These are phyloP conservation scores for Crotalus horridus DNA, from an alignment of 2,113 vertebrate genomes.

Conservation along the genomic window DNA sequence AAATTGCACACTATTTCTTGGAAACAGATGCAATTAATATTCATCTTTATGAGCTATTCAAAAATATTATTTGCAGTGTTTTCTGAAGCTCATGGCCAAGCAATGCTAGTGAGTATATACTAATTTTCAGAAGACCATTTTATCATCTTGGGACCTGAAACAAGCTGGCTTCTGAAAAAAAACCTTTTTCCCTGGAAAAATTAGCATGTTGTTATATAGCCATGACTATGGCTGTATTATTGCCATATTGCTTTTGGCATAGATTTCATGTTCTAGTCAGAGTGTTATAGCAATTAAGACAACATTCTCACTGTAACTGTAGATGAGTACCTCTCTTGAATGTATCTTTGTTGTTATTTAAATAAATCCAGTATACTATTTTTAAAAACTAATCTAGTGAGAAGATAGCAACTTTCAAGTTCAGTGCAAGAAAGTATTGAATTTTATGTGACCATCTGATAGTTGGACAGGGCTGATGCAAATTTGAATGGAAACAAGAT, in stretches of 20 bases:
- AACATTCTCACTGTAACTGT: neutral
- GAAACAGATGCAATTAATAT: conserved; percentile 72
- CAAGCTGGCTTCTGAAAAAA: conserved; percentile 36
- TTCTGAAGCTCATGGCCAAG: conserved; percentile 63
- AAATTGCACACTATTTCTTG: conserved; percentile 66
- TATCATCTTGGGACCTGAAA: conserved; percentile 45
- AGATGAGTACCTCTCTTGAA: neutral
- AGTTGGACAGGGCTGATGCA: neutral
- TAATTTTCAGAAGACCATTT: conserved; percentile 57
- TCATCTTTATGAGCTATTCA: conserved; percentile 66
- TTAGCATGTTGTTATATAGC: conserved; percentile 13
- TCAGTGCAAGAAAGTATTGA: neutral
- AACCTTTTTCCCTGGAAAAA: neutral
- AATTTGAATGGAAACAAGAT: neutral
- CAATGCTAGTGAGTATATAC: conserved; percentile 40
- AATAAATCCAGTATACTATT: neutral
- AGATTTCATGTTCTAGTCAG: neutral
- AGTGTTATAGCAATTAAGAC: neutral
- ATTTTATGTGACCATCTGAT: neutral
- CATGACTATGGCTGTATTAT: conserved; percentile 6
- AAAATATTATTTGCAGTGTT: conserved; percentile 70
- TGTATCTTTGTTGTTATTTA: neutral
- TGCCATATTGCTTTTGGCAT: conserved; percentile 9
- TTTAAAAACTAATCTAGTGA: neutral
- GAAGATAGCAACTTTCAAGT: neutral